Evolutionary conservation across 64 coral and sea anemone genomes (phyloP), one percentile per base, ranked within the genome.

Genomic region (Anthopleura sola): DNA sequence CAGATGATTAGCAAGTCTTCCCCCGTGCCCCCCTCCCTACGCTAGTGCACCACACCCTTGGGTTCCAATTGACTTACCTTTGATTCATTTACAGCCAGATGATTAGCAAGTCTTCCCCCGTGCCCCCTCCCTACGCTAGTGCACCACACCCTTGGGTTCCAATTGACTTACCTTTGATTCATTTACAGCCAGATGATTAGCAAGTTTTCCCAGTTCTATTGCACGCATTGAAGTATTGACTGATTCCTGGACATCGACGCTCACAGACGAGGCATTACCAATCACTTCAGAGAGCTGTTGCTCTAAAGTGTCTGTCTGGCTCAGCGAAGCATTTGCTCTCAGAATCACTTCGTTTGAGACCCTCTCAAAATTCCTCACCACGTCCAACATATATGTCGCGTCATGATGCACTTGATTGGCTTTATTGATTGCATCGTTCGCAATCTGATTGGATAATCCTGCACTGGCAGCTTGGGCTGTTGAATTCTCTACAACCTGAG

Each of bases 291-390:
- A 33, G 1, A 60, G 23, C 51, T 16, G 53, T n/a, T 53, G 60
- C n/a, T 76, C 50, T 8, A 81, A 14, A 2, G 3, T 10, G n/a
- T 64, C 53, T 16, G 85, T 38, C 29, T 23, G 34, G 19, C 19
- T 64, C 40, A 91, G 26, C 13, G 89, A 80, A n/a, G 20, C 32
- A 40, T 81, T 86, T 2, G 89, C 89, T 66, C 36, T 76, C 2
- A 83, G 36, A 37, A 57, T 69, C 24, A 32, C 89, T 23, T 29
- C 49, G 6, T 34, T 18, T 80, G 89, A 85, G 54, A 69, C 89
- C 10, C 8, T 20, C 71, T 86, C 23, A 78, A 91, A 91, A 46
- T 91, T 82, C 39, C 34, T 47, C 37, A 78, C 21, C 9, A 86
- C 75, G 19, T 75, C n/a, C 28, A 58, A 31, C 89, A 86, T 86